Conservation (phyloP, 1,140 invertebrate genomes). For the Temnothorax longispinosus region DNA sequence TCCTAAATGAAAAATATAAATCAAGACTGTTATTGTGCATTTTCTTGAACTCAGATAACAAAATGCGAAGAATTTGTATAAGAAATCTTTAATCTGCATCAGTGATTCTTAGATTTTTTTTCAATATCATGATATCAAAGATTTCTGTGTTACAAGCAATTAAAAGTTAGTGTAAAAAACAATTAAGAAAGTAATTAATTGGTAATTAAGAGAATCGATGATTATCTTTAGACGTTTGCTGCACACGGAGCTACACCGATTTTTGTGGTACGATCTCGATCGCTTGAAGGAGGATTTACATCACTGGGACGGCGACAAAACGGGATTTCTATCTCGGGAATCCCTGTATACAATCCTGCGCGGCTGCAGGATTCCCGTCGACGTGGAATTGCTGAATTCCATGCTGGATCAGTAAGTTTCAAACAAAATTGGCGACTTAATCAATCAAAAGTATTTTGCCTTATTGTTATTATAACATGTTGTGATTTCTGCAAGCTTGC, state of each 20-base stretch:
- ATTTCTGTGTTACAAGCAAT: neutral
- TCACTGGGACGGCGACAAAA: slow-evolving; percentile 87
- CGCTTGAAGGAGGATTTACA: slow-evolving; percentile 89
- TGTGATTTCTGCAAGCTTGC: slow-evolving; percentile 79
- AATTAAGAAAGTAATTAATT: neutral
- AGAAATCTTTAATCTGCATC: neutral
- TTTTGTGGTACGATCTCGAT: slow-evolving; percentile 89
- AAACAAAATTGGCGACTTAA: neutral
- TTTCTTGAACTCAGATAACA: neutral
- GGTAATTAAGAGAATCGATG: neutral
- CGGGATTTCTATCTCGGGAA: slow-evolving; percentile 86
- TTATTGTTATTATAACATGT: slow-evolving; percentile 34
- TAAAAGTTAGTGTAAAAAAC: neutral
- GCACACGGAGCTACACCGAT: slow-evolving; percentile 89
- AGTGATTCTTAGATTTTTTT: neutral
- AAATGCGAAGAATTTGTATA: neutral
- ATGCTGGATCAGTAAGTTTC: slow-evolving; percentile 88
- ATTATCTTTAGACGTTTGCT: slow-evolving; percentile 85
- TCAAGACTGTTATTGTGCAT: slow-evolving; percentile 1
- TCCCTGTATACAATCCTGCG: slow-evolving; percentile 88
- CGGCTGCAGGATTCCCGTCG: slow-evolving; percentile 89
- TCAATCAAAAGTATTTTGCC: neutral
- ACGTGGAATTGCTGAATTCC: slow-evolving; percentile 88
- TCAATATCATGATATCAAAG: neutral
- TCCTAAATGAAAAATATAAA: neutral